These are phyloP conservation scores for Conops quadrifasciatus DNA, from an alignment of 2,888 invertebrate genomes.

Conservation along the genomic window DNA sequence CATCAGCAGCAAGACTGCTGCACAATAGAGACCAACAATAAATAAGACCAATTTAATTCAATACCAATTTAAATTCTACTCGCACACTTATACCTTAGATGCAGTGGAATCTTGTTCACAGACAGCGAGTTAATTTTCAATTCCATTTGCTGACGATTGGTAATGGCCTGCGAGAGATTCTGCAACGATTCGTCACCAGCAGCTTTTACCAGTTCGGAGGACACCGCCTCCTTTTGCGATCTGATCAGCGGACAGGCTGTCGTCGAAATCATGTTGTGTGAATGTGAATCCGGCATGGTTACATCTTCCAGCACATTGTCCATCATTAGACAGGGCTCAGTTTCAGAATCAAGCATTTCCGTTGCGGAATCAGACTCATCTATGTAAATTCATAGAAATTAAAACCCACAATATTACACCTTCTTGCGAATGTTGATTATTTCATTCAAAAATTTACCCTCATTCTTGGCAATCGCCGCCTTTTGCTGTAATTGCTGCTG, in stretches of 20 bases:
- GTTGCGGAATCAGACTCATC: constrained; percentile 76
- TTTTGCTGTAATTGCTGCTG: constrained; percentile 37
- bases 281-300: constrained; percentile 72
- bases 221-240: constrained; percentile 63
- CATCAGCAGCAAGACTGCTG: constrained; percentile 40
- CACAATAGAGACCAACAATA: not conserved
- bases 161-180: constrained; percentile 80
- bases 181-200: constrained; percentile 75
- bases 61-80: not conserved
- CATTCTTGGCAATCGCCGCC: constrained; percentile 51
- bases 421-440: not conserved
- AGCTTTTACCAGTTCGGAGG: constrained; percentile 58
- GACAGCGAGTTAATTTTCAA: constrained; percentile 63
- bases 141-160: constrained; percentile 75
- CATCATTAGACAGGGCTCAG: constrained; percentile 83
- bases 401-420: not conserved
- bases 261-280: constrained; percentile 75
- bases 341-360: constrained; percentile 82
- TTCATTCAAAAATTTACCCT: constrained; percentile 47
- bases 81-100: constrained; percentile 51
- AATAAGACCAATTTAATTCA: not conserved
- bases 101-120: constrained; percentile 64
- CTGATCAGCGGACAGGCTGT: constrained; percentile 64
- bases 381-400: constrained; percentile 51
- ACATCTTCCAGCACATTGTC: constrained; percentile 78